Conservation (phyloP, 2,113 vertebrate species). For the Cnemophilus loriae region DNA sequence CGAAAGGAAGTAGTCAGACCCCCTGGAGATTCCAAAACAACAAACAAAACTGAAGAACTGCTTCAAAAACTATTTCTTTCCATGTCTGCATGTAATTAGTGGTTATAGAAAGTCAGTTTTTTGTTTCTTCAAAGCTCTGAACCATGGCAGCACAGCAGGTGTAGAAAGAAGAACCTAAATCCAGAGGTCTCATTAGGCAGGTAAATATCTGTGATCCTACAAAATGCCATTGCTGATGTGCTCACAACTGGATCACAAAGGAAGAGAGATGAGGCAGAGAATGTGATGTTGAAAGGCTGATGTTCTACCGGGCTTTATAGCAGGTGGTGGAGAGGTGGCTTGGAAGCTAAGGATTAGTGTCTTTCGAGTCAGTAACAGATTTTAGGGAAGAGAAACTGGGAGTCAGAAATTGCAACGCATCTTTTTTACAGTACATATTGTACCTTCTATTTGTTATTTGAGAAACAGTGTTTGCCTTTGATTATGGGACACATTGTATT, state of each 20-base stretch:
- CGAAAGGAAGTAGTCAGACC: neutral
- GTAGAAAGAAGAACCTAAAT: neutral
- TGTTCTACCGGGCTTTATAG: neutral
- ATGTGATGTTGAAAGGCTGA: neutral
- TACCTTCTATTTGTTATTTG: neutral
- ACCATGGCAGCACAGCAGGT: neutral
- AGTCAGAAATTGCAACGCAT: neutral
- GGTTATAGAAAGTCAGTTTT: neutral
- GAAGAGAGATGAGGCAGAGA: neutral
- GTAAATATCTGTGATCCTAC: neutral
- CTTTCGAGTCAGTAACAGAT: neutral
- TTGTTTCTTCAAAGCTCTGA: neutral
- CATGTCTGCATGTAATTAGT: neutral
- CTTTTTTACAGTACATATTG: neutral
- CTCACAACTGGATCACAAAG: neutral
- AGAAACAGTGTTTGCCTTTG: neutral
- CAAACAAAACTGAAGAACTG: neutral
- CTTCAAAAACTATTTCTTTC: neutral
- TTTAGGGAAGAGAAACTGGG: neutral
- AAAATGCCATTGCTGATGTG: neutral
- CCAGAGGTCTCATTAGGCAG: neutral
- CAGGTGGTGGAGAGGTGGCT: neutral
- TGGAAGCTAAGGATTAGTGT: neutral
- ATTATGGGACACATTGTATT: neutral
- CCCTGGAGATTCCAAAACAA: neutral